Evolutionary conservation across 2,888 invertebrate species (phyloP).

Genomic region (Junonia oenone): DNA sequence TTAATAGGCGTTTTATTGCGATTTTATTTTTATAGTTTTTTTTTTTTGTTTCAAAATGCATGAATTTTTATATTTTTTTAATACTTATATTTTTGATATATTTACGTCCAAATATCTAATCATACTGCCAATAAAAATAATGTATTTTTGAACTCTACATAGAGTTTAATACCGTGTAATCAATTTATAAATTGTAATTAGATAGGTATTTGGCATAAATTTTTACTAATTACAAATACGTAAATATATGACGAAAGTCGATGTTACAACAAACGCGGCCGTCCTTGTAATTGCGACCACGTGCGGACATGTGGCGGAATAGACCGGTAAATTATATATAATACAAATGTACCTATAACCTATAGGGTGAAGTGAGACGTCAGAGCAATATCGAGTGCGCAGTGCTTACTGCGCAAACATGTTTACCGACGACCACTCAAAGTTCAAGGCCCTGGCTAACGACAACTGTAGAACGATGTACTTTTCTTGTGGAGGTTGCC

Average conservation of each 20-base stretch:
- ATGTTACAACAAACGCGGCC: slow-evolving; percentile 12
- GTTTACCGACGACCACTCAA: slow-evolving; percentile 65
- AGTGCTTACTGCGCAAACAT: slow-evolving; percentile 69
- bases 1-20: background rate
- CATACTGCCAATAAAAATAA: no score
- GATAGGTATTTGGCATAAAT: no score
- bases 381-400: slow-evolving; percentile 62
- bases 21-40: background rate
- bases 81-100: no score
- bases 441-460: slow-evolving; percentile 71
- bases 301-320: slow-evolving; percentile 18
- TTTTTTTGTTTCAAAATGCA: no score
- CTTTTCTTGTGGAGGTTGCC: slow-evolving; percentile 47
- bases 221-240: no score
- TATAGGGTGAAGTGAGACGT: slow-evolving; percentile 48
- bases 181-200: no score
- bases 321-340: slow-evolving; percentile 25
- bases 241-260: slow-evolving; percentile 17
- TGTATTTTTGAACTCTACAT: no score
- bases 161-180: no score
- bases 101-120: no score
- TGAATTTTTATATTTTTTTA: background rate
- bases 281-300: slow-evolving; percentile 23
- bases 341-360: slow-evolving; percentile 12
- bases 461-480: slow-evolving; percentile 51